These are phyloP conservation scores for Aplodontia rufa DNA, from an alignment of 2,113 vertebrate species.

Conservation along the genomic window DNA sequence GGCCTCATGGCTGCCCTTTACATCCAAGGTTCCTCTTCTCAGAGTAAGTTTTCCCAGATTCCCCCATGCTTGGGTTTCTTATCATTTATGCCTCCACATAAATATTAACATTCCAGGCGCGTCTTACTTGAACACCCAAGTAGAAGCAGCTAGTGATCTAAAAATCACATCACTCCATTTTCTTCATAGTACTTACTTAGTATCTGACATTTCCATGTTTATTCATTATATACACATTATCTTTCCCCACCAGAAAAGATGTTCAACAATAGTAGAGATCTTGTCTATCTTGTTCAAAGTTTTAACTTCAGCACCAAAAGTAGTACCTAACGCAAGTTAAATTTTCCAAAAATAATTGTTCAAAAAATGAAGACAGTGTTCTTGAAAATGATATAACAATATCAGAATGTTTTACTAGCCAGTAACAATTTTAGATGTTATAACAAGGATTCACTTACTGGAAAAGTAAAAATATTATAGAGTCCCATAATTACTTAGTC, in stretches of 20 bases:
- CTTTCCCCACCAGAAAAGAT: neutral
- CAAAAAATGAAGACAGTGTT: neutral
- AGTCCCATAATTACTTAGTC: neutral
- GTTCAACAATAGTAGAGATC: neutral
- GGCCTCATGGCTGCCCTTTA: neutral
- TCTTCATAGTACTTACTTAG: neutral
- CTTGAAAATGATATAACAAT: neutral
- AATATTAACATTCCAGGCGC: neutral
- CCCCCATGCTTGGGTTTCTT: neutral
- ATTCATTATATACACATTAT: neutral
- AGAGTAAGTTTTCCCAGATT: neutral
- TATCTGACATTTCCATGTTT: neutral
- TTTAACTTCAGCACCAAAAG: neutral
- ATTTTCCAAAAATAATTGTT: neutral
- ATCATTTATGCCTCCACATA: neutral
- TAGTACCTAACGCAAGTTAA: neutral
- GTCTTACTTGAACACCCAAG: neutral
- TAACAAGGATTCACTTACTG: neutral
- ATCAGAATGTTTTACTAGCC: neutral
- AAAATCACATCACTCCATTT: neutral
- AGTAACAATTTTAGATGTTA: neutral
- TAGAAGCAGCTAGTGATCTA: neutral
- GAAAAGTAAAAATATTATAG: neutral
- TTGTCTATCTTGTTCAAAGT: neutral
- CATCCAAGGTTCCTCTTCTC: neutral